Base-by-base conservation (phyloP, 37 sponge, comb jelly and placozoan genomes). In the Cliona cf. orientalis region DNA sequence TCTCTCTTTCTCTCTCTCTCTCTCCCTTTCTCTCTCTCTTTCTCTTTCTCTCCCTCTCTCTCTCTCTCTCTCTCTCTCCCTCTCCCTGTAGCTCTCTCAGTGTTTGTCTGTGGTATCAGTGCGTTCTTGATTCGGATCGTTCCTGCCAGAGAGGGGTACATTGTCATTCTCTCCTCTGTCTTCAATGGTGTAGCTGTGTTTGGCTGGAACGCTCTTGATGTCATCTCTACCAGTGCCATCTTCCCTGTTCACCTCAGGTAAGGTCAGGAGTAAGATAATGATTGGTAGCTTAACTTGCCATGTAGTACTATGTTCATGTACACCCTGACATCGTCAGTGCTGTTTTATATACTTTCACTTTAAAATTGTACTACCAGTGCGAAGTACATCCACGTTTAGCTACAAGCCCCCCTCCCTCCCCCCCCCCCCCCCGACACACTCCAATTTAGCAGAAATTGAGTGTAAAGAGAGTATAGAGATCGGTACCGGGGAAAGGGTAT, bases 161-260 rank as follows among this genome's bases (percentile, higher is more conserved):
- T 84, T 12, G 86, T 95, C 38, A 71, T 88, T 21, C 84, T 95
- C 23, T 85, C 90, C 33, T 91, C 86, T 66, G 17, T 91, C 39
- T 95, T 92, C 81, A 89, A 71, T 67, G 92, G 87, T 3, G 42
- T 95, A 58, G 76, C 90, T 22, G 83, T 82, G 32, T 58, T 85
- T 42, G 94, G 94, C 21, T 95, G 93, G 93, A 95, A 91, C 65
- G 86, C 93, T 29, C 74, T 95, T 12, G 86, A 91, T 58, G 90
- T 92, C 31, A 49, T 95, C 42, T 44, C 64, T 37, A 78, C 91
- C 32, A 75, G 75, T 33, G 81, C 73, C 2, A 44, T 85, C 21
- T 87, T 80, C 69, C 87, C 81, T 14, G 73, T 73, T 11, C 63
- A 78, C 38, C 74, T 86, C 28, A 72, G 87, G 87, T 86, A 62